Percentiles rank a stretch among this genome's conserved stretches.
These are phyloP conservation scores for Diorhabda elongata DNA, from an alignment of 1,140 invertebrate genomes.

Conservation along the genomic window DNA sequence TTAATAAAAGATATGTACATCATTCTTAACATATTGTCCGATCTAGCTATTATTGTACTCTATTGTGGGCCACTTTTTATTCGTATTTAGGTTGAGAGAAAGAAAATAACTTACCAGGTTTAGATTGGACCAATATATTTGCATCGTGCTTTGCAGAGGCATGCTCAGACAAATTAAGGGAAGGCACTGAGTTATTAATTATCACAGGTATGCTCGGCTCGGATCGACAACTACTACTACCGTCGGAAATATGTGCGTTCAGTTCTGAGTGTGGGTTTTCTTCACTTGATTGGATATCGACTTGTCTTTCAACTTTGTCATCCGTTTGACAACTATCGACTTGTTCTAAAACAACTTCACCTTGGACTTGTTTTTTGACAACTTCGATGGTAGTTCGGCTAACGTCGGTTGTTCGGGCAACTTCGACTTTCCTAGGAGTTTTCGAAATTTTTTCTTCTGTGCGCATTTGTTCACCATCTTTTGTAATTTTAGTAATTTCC, in stretches of 20 bases:
- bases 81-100: neutral
- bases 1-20: neutral
- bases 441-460: constrained; percentile 1
- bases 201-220: constrained; percentile 40
- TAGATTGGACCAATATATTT: constrained; percentile 28
- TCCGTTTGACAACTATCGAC: constrained; percentile 7
- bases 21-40: neutral
- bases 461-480: constrained; percentile 7
- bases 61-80: neutral
- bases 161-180: constrained; percentile 34
- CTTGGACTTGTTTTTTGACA: constrained; percentile 2
- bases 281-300: neutral
- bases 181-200: constrained; percentile 41
- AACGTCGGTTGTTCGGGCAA: constrained; percentile 3
- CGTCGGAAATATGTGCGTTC: neutral
- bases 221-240: constrained; percentile 11
- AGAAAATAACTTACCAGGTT: constrained; percentile 23
- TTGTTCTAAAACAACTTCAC: constrained; percentile 9
- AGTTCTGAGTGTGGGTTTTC: neutral
- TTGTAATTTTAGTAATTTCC: constrained; percentile 14
- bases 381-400: constrained; percentile 8
- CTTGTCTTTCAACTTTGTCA: neutral
- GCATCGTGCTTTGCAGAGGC: constrained; percentile 26
- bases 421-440: constrained; percentile 1
- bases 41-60: neutral